phyloP scores from a whole-genome alignment of 2,797 vertebrate genomes.

The Tapirus indicus region DNA sequence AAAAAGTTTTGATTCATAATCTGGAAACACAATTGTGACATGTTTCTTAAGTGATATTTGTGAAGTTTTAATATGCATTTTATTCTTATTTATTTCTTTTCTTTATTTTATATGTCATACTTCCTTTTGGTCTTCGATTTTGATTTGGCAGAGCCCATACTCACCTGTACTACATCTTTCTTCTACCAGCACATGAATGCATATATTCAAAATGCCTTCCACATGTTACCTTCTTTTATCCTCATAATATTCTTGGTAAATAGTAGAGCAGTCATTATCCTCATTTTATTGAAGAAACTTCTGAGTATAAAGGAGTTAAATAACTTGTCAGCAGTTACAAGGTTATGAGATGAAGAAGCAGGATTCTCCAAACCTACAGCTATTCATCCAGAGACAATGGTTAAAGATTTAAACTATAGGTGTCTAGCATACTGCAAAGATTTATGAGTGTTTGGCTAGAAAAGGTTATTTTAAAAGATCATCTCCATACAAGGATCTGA shows the following conservation, averaged over 20 bases:
- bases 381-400: background rate
- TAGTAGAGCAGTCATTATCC: background rate
- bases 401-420: background rate
- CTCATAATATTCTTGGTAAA: background rate
- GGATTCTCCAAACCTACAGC: background rate
- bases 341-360: background rate
- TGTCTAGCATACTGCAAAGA: background rate
- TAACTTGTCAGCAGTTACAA: background rate
- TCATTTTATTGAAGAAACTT: background rate
- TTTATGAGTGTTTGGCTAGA: background rate
- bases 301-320: background rate
- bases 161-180: background rate
- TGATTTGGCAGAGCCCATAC: background rate
- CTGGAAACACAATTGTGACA: background rate
- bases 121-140: background rate
- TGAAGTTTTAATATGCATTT: background rate
- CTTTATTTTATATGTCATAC: background rate
- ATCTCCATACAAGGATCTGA: background rate
- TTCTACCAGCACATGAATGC: background rate
- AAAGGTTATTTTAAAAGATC: background rate
- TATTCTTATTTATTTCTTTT: background rate
- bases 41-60: background rate
- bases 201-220: background rate
- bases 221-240: background rate
- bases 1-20: background rate